Conservation (phyloP, 2,888 invertebrate genomes). For the Panzeria rudis region DNA sequence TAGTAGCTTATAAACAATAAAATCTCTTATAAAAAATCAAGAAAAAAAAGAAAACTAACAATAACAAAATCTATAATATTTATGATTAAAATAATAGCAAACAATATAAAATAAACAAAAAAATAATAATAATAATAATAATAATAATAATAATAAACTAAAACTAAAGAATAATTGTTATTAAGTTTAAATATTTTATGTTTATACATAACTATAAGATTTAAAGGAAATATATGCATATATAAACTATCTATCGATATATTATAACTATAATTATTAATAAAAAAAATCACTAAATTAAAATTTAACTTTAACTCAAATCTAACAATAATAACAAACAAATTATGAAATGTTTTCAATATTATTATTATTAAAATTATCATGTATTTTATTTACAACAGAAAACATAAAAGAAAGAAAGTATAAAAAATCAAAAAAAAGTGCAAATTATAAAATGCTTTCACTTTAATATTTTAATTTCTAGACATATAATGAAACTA, state of each 20-base stretch:
- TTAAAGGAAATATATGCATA: constrained; percentile 34
- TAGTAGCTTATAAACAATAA: constrained; percentile 37
- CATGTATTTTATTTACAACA: constrained; percentile 50
- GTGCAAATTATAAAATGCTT: constrained; percentile 70
- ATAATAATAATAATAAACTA: constrained; percentile 38
- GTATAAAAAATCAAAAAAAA: constrained; percentile 75
- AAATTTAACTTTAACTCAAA: constrained; percentile 50
- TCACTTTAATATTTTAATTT: constrained; percentile 60
- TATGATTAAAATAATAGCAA: constrained; percentile 32
- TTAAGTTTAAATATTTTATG: constrained; percentile 68
- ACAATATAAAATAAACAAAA: constrained; percentile 19
- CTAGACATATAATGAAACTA: constrained; percentile 14
- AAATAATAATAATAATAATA: too few species aligned
- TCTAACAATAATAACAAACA: constrained; percentile 17
- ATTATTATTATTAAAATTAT: constrained; percentile 37
- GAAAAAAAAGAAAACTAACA: constrained; percentile 32
- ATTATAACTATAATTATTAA: constrained; percentile 30
- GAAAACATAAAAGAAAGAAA: constrained; percentile 44
- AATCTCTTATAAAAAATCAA: constrained; percentile 36
- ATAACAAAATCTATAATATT: constrained; percentile 26
- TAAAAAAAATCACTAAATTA: constrained; percentile 17
- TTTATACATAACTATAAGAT: constrained; percentile 47
- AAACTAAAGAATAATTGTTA: constrained; percentile 68
- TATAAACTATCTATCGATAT: not conserved
- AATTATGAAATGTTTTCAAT: constrained; percentile 59